These are phyloP conservation scores for Syngnathus acus DNA, from an alignment of 2,797 vertebrate species.

Conservation along the genomic window DNA sequence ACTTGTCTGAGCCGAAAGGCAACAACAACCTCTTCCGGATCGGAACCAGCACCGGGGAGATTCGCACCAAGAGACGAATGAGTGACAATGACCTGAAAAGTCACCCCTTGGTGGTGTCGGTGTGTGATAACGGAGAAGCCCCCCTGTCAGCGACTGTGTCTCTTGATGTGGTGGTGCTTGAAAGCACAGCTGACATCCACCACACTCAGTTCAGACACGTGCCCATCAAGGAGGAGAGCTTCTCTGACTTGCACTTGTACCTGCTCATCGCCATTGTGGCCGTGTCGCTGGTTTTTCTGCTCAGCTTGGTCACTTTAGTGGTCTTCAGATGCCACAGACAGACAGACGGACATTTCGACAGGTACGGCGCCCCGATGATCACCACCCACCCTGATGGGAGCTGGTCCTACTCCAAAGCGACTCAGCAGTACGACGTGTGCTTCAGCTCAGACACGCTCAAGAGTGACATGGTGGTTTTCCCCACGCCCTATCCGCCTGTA, in stretches of 20 bases:
- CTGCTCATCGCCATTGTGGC: constrained; percentile 52
- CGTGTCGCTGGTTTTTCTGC: constrained; percentile 50
- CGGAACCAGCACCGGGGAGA: constrained; percentile 52
- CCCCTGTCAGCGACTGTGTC: constrained; percentile 61
- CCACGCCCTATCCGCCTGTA: constrained; percentile 35
- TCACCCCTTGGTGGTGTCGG: constrained; percentile 52
- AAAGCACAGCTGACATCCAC: constrained; percentile 34
- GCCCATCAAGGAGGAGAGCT: constrained; percentile 42
- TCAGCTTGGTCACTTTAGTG: constrained; percentile 50
- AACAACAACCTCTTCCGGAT: no score
- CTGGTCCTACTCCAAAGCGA: constrained; percentile 62
- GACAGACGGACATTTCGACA: constrained; percentile 30
- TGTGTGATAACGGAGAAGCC: constrained; percentile 61
- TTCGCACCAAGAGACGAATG: constrained; percentile 58
- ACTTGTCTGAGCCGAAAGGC: no score
- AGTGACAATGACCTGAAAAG: constrained; percentile 60
- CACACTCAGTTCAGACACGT: constrained; percentile 37
- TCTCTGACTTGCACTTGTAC: constrained; percentile 54
- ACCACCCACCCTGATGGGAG: constrained; percentile 35
- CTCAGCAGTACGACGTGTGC: constrained; percentile 47
- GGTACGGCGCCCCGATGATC: constrained; percentile 58
- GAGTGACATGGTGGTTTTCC: constrained; percentile 48
- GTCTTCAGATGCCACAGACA: constrained; percentile 45
- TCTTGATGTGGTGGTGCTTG: constrained; percentile 63
- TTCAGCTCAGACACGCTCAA: no score